phyloP scores from a whole-genome alignment of 2,113 vertebrate species.

The Pangasianodon hypophthalmus region DNA sequence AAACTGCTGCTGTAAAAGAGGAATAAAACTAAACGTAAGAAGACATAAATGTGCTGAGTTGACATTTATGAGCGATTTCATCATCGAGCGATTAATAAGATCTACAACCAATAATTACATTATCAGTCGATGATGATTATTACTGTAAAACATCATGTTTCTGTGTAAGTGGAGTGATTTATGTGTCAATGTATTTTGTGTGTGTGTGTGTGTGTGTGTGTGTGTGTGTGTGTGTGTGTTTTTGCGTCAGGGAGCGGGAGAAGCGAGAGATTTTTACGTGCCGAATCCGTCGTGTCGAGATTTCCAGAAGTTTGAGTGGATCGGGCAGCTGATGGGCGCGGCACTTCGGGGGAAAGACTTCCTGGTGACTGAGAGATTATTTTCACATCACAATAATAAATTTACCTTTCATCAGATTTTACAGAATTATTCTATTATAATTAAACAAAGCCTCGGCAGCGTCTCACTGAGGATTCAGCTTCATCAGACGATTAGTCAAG shows the following conservation, averaged over 20 bases:
- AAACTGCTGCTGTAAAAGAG: background rate
- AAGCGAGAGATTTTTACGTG: conserved; percentile 95
- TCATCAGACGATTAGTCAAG: background rate
- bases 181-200: background rate
- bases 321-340: conserved; percentile 96
- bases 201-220: background rate
- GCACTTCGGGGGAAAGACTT: conserved; percentile 96
- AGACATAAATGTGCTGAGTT: background rate
- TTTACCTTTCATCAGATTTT: background rate
- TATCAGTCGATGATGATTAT: background rate
- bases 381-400: background rate
- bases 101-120: too few relatives aligned
- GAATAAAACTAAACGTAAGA: background rate
- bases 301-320: conserved; percentile 93
- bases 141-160: background rate
- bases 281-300: conserved; percentile 95
- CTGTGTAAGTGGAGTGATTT: background rate
- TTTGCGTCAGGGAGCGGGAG: conserved; percentile 82
- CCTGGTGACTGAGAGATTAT: conserved; percentile 76
- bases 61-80: too few relatives aligned
- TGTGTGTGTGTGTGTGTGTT: background rate
- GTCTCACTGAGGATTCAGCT: background rate
- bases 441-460: background rate
- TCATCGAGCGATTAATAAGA: too few relatives aligned
- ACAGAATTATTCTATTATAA: background rate